Base-by-base conservation (phyloP, 92 coral and sea anemone species). In the Porites cylindrica region DNA sequence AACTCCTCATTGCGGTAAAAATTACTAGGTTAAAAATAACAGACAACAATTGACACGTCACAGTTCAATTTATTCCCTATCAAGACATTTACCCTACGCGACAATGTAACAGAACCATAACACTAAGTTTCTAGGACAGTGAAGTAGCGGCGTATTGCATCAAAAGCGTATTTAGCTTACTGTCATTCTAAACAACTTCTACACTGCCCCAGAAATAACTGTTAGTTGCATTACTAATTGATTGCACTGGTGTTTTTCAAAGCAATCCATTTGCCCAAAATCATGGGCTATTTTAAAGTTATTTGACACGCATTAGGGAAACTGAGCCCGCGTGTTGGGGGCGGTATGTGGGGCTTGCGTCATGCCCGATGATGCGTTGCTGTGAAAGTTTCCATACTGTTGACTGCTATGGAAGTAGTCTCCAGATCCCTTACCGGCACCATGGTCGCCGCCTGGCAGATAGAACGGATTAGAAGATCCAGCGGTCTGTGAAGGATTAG, bases 291-390 rank as follows among this genome's bases (percentile, higher is more conserved):
- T 14, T 8, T n/a, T 73, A 18, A 62, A 64, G 62, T 43, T 19
- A n/a, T 11, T 73, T 12, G 13, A 62, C 19, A 63, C 83, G n/a
- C n/a, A 68, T 64, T 77, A 85, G 17, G 76, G 23, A 66, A 54
- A 85, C 56, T 77, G 89, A 11, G 75, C 66, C 68, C 89, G 89
- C 83, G 60, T 19, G 72, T 66, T 77, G 12, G 68, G 59, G 47
- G 89, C 60, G 76, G 83, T 47, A 75, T 83, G 87, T 73, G 80
- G 74, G 12, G 80, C 87, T 23, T 73, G 79, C 1, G 87, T 11
- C 87, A 83, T 72, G 87, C 58, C 60, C 17, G 87, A 63, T 19
- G 87, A 74, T 21, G 52, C 68, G 19, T 60, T 61, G 59, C 88
- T 73, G 47, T 63, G 82, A 77, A 19, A 77, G 89, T 85, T 85